A percentile compares a stretch with the other conserved stretches of the same genome.
Conservation (phyloP, 1,140 invertebrate genomes). For the Dinoponera quadriceps region DNA sequence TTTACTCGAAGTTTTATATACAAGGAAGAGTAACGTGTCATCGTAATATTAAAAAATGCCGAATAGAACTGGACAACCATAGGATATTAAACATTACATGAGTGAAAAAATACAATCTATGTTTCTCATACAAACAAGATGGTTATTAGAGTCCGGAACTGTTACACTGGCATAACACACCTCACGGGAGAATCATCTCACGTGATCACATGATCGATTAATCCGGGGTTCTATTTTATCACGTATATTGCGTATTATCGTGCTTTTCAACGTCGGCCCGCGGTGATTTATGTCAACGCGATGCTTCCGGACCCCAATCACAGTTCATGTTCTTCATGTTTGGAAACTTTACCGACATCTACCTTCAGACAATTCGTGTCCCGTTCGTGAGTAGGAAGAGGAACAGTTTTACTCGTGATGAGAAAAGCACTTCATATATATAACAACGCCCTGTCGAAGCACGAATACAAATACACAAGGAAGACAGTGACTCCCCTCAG, state of each 20-base stretch:
- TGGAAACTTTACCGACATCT: slow-evolving; percentile 35
- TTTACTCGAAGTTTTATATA: slow-evolving; percentile 69
- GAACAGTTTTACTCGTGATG: slow-evolving; percentile 13
- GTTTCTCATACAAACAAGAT: slow-evolving; percentile 72
- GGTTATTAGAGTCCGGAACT: slow-evolving; percentile 69
- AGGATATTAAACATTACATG: slow-evolving; percentile 63
- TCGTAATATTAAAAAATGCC: slow-evolving; percentile 67
- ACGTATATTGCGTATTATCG: neutral
- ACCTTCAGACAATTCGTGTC: slow-evolving; percentile 41
- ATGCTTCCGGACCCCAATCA: slow-evolving; percentile 65
- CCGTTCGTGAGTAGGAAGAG: slow-evolving; percentile 3
- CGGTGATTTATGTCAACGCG: slow-evolving; percentile 31
- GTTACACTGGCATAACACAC: slow-evolving; percentile 56
- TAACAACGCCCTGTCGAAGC: slow-evolving; percentile 33
- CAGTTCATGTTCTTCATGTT: slow-evolving; percentile 51
- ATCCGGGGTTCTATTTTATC: neutral
- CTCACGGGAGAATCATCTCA: slow-evolving; percentile 3
- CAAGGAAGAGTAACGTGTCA: slow-evolving; percentile 61
- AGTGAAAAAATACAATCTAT: slow-evolving; percentile 72
- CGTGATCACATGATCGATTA: neutral
- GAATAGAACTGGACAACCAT: slow-evolving; percentile 66
- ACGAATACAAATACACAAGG: neutral
- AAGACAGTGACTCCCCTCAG: slow-evolving; percentile 32
- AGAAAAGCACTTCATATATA: slow-evolving; percentile 23
- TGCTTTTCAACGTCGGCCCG: slow-evolving; percentile 3